Base-by-base conservation (phyloP, 2,888 invertebrate genomes). In the Toxonevra muliebris region DNA sequence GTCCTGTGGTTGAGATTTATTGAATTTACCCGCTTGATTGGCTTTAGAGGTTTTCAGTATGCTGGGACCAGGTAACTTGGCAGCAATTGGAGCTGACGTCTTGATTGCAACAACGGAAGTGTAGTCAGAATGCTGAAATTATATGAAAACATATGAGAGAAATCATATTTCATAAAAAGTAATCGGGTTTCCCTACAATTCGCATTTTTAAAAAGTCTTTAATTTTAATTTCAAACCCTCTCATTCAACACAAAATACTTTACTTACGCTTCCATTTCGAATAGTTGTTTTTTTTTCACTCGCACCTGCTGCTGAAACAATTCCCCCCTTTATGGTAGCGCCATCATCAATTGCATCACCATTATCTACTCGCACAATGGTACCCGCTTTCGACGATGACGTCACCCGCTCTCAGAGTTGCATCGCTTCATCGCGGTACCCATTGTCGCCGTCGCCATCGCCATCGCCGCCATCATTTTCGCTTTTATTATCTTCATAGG, bases 391-490 rank as follows among this genome's bases (percentile, higher is more conserved):
- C 64, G 78, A 76, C 74, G 78, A 73, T 75, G 77, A 87, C 77
- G 86, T 86, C 70, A 87, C 88, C 69, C 88, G 88, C 82, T 89
- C 89, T 80, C 89, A 87, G 80, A 88, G 83, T 76, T 83, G 83
- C 79, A 83, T 71, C 41, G 74, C 79, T 71, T 81, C 83, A 63
- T 79, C 79, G 43, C 75, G 75, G 69, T 73, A 77, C 65, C 77
- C 73, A 57, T 74, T 73, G 55, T 70, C 65, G 20, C 61, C 64
- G 52, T 53, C 65, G 17, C 69, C 60, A 63, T 57, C 69, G 65
- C 71, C 71, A 50, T 71, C 73, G 62, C 65, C 69, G 17, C 66
- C 70, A 30, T 30, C 30, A 30, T 30, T 30, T 30, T 30, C 30
- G 7, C 30, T 30, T 30, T 30, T 73, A 17, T 70, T 73, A 65